A percentile compares a stretch with the other conserved stretches of the same genome.
These are phyloP conservation scores for Caenorhabditis macrosperma DNA, from an alignment of 2,888 invertebrate genomes.

Conservation along the genomic window DNA sequence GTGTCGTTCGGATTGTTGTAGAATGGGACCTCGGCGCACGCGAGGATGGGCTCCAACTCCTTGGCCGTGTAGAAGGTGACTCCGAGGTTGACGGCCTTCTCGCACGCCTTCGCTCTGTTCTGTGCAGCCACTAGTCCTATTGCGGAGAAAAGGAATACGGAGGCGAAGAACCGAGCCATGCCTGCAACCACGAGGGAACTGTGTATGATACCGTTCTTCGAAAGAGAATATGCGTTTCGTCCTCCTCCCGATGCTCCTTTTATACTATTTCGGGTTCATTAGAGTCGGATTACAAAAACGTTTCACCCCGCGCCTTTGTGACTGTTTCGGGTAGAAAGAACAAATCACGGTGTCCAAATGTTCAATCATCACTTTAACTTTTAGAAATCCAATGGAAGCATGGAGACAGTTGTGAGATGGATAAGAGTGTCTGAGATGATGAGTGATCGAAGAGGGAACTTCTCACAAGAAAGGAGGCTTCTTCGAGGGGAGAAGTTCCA, in stretches of 20 bases:
- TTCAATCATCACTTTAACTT: not conserved
- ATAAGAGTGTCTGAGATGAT: too few relatives aligned
- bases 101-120: constrained; percentile 26
- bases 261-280: constrained; percentile 5
- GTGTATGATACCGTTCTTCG: not conserved
- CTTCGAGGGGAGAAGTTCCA: not conserved
- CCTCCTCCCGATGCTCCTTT: not conserved
- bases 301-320: too few relatives aligned
- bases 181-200: too few relatives aligned
- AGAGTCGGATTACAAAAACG: constrained; percentile 6
- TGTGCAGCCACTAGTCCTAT: not conserved
- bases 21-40: constrained; percentile 25
- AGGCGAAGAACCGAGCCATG: too few relatives aligned
- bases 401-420: not conserved
- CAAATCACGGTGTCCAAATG: constrained; percentile 5
- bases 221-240: not conserved
- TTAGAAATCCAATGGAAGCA: too few relatives aligned
- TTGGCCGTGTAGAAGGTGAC: constrained; percentile 49
- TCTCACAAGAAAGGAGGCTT: too few relatives aligned
- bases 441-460: too few relatives aligned
- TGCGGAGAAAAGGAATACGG: too few relatives aligned
- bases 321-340: not conserved
- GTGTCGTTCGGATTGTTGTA: too few relatives aligned
- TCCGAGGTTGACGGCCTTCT: constrained; percentile 46
- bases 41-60: constrained; percentile 42